Conservation (phyloP, 2,797 vertebrate species). For the Scarus forsteni region DNA sequence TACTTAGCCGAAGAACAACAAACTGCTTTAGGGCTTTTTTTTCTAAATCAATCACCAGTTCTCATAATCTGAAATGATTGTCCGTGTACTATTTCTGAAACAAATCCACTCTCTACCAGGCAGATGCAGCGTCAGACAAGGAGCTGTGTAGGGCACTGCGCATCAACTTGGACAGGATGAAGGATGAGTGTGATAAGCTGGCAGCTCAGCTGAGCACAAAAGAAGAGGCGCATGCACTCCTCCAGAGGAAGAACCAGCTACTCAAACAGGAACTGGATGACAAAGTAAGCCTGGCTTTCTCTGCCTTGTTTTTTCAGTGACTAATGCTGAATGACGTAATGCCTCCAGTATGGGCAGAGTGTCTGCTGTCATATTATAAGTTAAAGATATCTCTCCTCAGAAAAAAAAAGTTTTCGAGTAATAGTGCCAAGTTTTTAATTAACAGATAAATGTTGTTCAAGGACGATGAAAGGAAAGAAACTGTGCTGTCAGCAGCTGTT, state of each 20-base stretch:
- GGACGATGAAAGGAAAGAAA: slow-evolving; percentile 12
- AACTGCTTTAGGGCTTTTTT: not conserved
- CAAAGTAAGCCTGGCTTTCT: slow-evolving; percentile 82
- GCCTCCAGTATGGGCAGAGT: slow-evolving; percentile 7
- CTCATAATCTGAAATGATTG: slow-evolving; percentile 16
- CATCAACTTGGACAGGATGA: slow-evolving; percentile 91
- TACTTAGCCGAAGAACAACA: not conserved
- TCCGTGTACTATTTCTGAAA: slow-evolving; percentile 20
- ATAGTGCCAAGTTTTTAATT: slow-evolving; percentile 19
- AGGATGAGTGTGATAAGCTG: slow-evolving; percentile 91
- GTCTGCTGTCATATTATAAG: slow-evolving; percentile 10
- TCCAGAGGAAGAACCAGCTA: slow-evolving; percentile 86
- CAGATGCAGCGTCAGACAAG: slow-evolving; percentile 86
- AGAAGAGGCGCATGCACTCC: slow-evolving; percentile 83
- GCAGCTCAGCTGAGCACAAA: slow-evolving; percentile 84
- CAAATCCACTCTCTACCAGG: slow-evolving; percentile 74
- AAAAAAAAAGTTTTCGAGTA: not conserved
- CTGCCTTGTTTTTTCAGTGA: not conserved
- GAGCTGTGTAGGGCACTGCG: slow-evolving; percentile 84
- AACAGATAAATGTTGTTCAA: slow-evolving; percentile 15
- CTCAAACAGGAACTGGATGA: slow-evolving; percentile 90
- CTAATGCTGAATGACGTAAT: slow-evolving; percentile 3
- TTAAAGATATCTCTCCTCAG: slow-evolving; percentile 1
- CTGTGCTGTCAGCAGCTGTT: not conserved
- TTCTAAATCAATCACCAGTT: slow-evolving; percentile 2